phyloP scores from a whole-genome alignment of 2,113 vertebrate genomes.

The Heloderma charlesbogerti region DNA sequence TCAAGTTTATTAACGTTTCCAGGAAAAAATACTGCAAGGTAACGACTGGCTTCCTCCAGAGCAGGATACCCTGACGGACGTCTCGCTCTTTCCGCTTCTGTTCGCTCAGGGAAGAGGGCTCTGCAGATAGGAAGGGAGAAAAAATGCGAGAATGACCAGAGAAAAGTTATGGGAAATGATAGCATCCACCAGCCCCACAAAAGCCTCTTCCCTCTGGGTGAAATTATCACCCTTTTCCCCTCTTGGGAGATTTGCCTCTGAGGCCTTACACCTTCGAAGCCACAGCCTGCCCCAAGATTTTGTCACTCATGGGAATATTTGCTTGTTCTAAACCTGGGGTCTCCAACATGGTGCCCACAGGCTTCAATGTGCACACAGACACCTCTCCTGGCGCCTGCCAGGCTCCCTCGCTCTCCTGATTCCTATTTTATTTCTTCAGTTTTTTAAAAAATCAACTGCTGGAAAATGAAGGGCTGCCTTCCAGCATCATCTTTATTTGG shows the following conservation, averaged over 20 bases:
- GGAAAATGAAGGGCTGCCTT: too few species aligned
- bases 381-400: too few species aligned
- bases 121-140: constrained; percentile 64
- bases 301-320: not conserved
- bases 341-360: too few species aligned
- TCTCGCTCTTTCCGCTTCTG: constrained; percentile 87
- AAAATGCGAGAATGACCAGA: constrained; percentile 52
- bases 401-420: too few species aligned
- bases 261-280: not conserved
- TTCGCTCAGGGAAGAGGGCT: constrained; percentile 83
- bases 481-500: too few species aligned
- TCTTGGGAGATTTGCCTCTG: not conserved
- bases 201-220: not conserved
- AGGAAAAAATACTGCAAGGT: constrained; percentile 95
- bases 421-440: too few species aligned
- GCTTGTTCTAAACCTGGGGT: not conserved
- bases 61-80: constrained; percentile 90
- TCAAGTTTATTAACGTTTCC: constrained; percentile 90
- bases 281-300: not conserved
- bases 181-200: not conserved
- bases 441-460: too few species aligned
- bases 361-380: too few species aligned
- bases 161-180: not conserved
- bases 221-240: too few species aligned
- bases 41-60: constrained; percentile 91